Percentiles rank a stretch among this genome's conserved stretches.
phyloP scores from a whole-genome alignment of 2,888 invertebrate species.

The Ormyrus pomaceus region DNA sequence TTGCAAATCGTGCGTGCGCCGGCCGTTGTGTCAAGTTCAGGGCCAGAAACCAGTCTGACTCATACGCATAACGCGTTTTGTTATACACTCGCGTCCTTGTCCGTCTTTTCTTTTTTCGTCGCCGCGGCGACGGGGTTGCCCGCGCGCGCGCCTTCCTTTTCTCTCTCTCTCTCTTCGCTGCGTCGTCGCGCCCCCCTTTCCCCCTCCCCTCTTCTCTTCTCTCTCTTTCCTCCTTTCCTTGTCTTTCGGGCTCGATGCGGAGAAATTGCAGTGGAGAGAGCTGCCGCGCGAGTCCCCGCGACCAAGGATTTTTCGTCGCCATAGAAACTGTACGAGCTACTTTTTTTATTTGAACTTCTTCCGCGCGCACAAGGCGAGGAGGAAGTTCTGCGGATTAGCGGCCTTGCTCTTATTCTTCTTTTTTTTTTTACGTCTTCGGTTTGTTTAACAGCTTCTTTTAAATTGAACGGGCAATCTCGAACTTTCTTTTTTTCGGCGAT shows the following conservation, averaged over 20 bases:
- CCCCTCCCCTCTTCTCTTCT: neutral
- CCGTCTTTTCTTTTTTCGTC: neutral
- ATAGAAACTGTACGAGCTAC: too few relatives aligned
- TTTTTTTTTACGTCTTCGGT: too few relatives aligned
- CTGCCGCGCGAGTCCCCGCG: neutral
- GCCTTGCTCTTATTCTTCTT: too few relatives aligned
- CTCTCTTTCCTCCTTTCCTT: constrained; percentile 3
- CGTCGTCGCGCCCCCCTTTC: neutral
- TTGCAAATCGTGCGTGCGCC: constrained; percentile 8
- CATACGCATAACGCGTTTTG: constrained; percentile 35
- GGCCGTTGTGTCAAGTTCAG: constrained; percentile 60
- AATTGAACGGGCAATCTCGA: too few relatives aligned
- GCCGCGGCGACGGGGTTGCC: constrained; percentile 7
- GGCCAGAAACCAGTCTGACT: constrained; percentile 59
- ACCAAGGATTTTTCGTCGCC: neutral
- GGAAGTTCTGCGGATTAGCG: too few relatives aligned
- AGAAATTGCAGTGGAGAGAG: too few relatives aligned
- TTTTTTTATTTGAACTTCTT: too few relatives aligned
- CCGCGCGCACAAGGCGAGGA: too few relatives aligned
- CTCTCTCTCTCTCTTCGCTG: neutral
- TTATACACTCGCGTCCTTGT: neutral
- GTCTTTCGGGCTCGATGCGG: neutral
- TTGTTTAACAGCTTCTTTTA: too few relatives aligned
- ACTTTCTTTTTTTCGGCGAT: too few relatives aligned
- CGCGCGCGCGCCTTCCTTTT: neutral